A percentile compares a stretch with the other conserved stretches of the same genome.
Evolutionary conservation across 2,888 invertebrate genomes (phyloP).

Genomic region (Panzeria rudis): DNA sequence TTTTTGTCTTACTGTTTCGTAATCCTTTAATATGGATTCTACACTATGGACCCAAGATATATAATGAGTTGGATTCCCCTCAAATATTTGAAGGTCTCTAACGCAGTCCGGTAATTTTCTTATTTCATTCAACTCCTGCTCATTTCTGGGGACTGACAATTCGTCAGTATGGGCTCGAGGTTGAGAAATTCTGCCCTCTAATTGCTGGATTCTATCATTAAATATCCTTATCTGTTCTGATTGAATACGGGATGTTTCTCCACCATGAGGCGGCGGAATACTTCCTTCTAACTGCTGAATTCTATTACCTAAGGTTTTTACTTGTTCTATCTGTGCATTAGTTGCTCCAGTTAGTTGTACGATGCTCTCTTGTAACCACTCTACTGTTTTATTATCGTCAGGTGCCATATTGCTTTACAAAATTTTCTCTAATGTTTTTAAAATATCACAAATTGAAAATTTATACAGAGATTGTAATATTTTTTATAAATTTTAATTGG

Average conservation of each 20-base stretch:
- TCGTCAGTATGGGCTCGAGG: not conserved
- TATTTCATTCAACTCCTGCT: conserved; percentile 49
- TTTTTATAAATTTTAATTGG: not conserved
- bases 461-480: conserved; percentile 12
- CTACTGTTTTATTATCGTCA: too few relatives aligned
- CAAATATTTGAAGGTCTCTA: conserved; percentile 63
- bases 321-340: conserved; percentile 26
- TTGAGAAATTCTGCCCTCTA: conserved; percentile 4
- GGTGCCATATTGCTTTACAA: conserved; percentile 18
- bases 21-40: conserved; percentile 58
- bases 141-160: conserved; percentile 36
- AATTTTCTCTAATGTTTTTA: not conserved
- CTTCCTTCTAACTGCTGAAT: too few relatives aligned
- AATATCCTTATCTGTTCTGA: conserved; percentile 24
- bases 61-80: conserved; percentile 65
- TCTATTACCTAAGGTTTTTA: conserved; percentile 31
- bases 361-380: not conserved
- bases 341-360: conserved; percentile 29
- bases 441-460: conserved; percentile 1
- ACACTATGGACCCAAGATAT: conserved; percentile 67
- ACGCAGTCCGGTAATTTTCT: conserved; percentile 58
- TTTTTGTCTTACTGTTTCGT: conserved; percentile 57
- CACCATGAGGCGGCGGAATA: not conserved
- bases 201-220: conserved; percentile 2
- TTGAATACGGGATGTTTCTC: not conserved